Conservation (phyloP, 2,797 vertebrate species). For the Danio kyathit region DNA sequence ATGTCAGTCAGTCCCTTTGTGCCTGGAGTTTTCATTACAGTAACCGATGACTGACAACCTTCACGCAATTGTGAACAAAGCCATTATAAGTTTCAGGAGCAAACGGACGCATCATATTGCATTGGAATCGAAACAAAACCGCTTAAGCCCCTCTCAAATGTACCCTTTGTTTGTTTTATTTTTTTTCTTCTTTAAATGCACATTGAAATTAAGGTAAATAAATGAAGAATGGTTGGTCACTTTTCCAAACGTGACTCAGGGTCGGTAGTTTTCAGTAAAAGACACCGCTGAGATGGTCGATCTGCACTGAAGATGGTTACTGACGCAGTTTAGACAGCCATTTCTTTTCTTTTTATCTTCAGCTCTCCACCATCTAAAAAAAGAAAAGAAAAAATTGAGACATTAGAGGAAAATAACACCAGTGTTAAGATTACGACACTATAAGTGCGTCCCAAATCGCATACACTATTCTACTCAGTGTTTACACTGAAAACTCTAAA, state of each 20-base stretch:
- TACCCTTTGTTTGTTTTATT: constrained; percentile 62
- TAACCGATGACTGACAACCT: constrained; percentile 79
- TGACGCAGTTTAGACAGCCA: constrained; percentile 67
- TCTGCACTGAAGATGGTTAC: constrained; percentile 78
- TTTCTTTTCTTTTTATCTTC: constrained; percentile 79
- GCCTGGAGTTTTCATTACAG: constrained; percentile 84
- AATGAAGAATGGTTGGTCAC: constrained; percentile 81
- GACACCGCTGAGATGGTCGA: constrained; percentile 39
- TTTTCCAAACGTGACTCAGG: constrained; percentile 84
- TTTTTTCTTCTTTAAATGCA: constrained; percentile 66
- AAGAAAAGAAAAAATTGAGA: constrained; percentile 24
- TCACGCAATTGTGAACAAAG: constrained; percentile 75
- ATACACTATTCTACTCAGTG: too few species aligned
- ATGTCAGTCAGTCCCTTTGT: constrained; percentile 83
- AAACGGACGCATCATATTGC: constrained; percentile 71
- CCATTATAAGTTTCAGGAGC: constrained; percentile 72
- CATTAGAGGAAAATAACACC: background rate
- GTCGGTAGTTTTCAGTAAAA: constrained; percentile 59
- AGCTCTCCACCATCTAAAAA: constrained; percentile 94
- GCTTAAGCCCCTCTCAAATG: constrained; percentile 71
- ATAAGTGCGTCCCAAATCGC: too few species aligned
- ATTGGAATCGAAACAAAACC: constrained; percentile 79
- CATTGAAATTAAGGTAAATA: constrained; percentile 75
- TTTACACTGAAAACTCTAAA: too few species aligned
- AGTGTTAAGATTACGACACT: too few species aligned